Evolutionary conservation across 2,113 vertebrate genomes (phyloP), one percentile per base, ranked within the genome.

Genomic region (Seriola dumerili): DNA sequence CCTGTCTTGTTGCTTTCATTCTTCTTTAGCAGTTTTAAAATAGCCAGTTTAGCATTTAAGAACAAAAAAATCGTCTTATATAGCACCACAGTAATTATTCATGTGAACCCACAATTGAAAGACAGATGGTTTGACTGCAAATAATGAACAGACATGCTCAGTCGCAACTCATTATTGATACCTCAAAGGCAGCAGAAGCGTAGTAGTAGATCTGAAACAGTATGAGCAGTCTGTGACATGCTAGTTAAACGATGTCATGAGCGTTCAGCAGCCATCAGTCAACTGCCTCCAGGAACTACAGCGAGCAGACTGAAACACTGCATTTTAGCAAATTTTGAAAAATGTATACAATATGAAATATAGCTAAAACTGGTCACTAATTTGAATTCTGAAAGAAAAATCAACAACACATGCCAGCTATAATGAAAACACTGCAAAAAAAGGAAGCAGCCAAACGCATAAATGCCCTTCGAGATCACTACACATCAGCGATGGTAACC

Each of bases 201-300:
- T 61, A 71, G 16, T 66, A 76, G 72, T 52, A 55, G 80, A 81
- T 77, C 13, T 65, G 23, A 78, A 68, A 63, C 52, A 76, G 70
- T 40, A 19, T 13, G 48, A 59, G 59, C 71, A 63, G 46, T 64
- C 66, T 59, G 62, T 72, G 68, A 86, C 65, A 66, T 72, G 50
- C 46, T 50, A 19, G 25, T 84, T 66, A 61, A 74, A 80, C 52
- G 5, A 71, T 72, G 63, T 32, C 8, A 14, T 29, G 16, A 72
- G 66, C n/a, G 4, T 55, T 85, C 7, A 55, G 23, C 36, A 21
- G 52, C 54, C 21, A 8, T 65, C 40, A 44, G 8, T 63, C 54
- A 62, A 61, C 52, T 48, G 44, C 32, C 69, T 65, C 11, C 38
- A 71, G 16, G 80, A 80, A 65, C 58, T 9, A 48, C 29, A 63